phyloP scores from a whole-genome alignment of 2,797 vertebrate genomes.

The Catostomus latipinnis region DNA sequence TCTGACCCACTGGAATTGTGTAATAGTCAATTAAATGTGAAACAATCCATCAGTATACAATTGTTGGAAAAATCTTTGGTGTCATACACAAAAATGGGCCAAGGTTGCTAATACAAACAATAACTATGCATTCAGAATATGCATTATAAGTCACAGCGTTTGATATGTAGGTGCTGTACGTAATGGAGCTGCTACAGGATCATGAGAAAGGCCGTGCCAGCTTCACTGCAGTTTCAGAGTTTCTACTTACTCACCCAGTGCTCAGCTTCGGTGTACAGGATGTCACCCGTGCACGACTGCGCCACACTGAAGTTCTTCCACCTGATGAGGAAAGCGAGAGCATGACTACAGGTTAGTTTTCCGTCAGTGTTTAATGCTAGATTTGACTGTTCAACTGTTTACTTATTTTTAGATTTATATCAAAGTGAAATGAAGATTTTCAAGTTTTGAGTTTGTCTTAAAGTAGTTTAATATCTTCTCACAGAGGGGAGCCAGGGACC shows the following conservation, averaged over 20 bases:
- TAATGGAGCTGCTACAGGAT: constrained; percentile 96
- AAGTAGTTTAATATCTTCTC: constrained; percentile 9
- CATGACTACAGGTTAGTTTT: constrained; percentile 83
- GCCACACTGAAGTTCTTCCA: constrained; percentile 92
- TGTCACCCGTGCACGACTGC: constrained; percentile 84
- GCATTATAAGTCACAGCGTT: neutral
- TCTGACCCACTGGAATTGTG: too few species aligned
- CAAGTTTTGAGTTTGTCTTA: neutral
- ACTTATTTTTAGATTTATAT: neutral
- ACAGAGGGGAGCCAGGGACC: constrained; percentile 88
- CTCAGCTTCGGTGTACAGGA: constrained; percentile 96
- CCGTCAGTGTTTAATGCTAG: neutral
- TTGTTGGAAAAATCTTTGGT: too few species aligned
- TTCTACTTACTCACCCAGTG: constrained; percentile 95
- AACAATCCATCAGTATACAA: too few species aligned
- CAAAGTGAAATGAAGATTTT: neutral
- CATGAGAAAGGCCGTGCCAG: constrained; percentile 91
- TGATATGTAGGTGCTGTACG: constrained; percentile 90
- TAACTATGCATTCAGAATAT: neutral
- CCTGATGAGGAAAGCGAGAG: constrained; percentile 93
- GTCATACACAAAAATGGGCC: too few species aligned
- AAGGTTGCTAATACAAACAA: neutral
- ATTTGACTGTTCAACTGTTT: neutral
- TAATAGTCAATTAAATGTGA: too few species aligned
- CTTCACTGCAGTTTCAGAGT: constrained; percentile 97